Evolutionary conservation across 2,888 invertebrate species (phyloP).

Genomic region (Boloria selene): DNA sequence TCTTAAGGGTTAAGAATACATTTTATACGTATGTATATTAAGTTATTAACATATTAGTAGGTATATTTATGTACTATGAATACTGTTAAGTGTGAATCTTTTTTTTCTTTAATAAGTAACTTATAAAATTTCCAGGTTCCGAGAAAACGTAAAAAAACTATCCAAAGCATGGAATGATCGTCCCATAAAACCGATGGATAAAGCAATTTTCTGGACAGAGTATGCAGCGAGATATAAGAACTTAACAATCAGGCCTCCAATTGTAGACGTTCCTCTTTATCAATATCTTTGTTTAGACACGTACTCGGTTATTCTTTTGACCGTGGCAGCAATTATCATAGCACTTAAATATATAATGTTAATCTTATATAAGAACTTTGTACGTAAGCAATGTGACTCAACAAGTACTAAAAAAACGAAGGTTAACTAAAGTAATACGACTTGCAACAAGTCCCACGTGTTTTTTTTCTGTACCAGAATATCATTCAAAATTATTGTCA

Average conservation of each 20-base stretch:
- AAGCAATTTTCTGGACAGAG: conserved; percentile 82
- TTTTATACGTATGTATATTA: too few species aligned
- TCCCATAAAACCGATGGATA: conserved; percentile 73
- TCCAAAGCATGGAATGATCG: conserved; percentile 79
- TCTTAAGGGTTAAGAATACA: too few species aligned
- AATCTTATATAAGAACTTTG: neutral
- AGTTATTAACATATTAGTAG: too few species aligned
- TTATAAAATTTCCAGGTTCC: conserved; percentile 45
- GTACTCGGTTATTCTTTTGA: conserved; percentile 13
- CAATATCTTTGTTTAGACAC: conserved; percentile 66
- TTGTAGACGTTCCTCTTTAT: conserved; percentile 61
- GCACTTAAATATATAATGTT: conserved; percentile 1
- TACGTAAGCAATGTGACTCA: neutral
- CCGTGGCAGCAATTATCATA: conserved; percentile 3
- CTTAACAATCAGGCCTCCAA: conserved; percentile 61
- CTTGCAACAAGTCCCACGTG: too few species aligned
- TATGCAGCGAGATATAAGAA: conserved; percentile 74
- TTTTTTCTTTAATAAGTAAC: too few species aligned
- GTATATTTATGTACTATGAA: too few species aligned
- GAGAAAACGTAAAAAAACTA: conserved; percentile 61
- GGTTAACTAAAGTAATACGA: neutral
- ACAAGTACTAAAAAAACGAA: neutral
- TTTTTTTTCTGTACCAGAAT: too few species aligned
- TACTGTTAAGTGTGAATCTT: too few species aligned
- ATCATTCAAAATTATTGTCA: too few species aligned